phyloP scores from a whole-genome alignment of 2,113 vertebrate species.

The Australoheros scitulus region DNA sequence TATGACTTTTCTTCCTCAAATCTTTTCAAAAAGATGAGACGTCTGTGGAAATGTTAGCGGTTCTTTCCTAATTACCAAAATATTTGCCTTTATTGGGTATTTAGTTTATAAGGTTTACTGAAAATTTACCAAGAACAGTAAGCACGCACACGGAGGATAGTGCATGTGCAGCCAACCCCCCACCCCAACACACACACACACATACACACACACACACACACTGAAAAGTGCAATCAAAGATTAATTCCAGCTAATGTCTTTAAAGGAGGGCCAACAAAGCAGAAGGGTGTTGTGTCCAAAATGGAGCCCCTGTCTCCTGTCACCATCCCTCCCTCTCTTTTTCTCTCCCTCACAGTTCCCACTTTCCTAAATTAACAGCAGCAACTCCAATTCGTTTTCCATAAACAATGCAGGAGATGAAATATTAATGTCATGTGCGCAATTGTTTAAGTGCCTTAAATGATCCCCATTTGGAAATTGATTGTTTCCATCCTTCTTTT shows the following conservation, averaged over 20 bases:
- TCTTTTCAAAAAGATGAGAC: constrained; percentile 9
- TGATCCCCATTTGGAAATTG: constrained; percentile 88
- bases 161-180: background rate
- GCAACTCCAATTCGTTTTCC: constrained; percentile 68
- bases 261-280: constrained; percentile 51
- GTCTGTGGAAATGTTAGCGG: constrained; percentile 16
- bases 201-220: background rate
- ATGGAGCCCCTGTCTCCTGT: constrained; percentile 22
- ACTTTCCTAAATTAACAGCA: constrained; percentile 64
- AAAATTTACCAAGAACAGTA: constrained; percentile 1
- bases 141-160: background rate
- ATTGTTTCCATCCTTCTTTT: constrained; percentile 82
- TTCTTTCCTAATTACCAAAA: background rate
- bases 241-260: constrained; percentile 53
- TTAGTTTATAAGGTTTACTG: background rate
- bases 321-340: background rate
- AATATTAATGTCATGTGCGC: constrained; percentile 86
- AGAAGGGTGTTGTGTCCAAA: constrained; percentile 48
- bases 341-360: constrained; percentile 6
- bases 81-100: background rate
- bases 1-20: background rate
- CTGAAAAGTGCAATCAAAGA: constrained; percentile 50
- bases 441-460: constrained; percentile 92
- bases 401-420: constrained; percentile 81
- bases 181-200: background rate